phyloP scores from a whole-genome alignment of 2,888 invertebrate genomes.

The Agrochola litura region DNA sequence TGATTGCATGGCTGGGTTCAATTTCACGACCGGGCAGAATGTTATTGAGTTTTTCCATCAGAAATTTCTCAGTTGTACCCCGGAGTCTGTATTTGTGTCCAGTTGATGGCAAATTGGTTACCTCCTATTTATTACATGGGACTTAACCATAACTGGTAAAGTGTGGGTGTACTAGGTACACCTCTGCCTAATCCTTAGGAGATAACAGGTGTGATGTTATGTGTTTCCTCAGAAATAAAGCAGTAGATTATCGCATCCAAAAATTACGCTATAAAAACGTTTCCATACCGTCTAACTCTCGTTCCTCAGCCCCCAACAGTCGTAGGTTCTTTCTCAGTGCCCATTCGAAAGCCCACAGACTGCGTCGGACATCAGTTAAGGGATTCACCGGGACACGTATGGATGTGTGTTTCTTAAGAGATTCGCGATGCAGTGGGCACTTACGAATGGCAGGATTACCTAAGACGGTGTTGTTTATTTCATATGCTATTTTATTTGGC shows the following conservation, averaged over 20 bases:
- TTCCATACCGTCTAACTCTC: constrained; percentile 35
- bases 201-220: background rate
- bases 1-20: background rate
- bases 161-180: background rate
- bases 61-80: background rate
- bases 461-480: constrained; percentile 60
- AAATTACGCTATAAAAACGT: constrained; percentile 20
- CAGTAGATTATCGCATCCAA: background rate
- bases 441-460: constrained; percentile 69
- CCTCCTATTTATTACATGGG: background rate
- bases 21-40: background rate
- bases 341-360: constrained; percentile 63
- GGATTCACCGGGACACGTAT: constrained; percentile 69
- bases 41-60: background rate
- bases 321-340: constrained; percentile 56
- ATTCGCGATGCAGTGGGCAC: constrained; percentile 66
- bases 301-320: constrained; percentile 22
- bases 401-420: constrained; percentile 68
- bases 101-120: background rate
- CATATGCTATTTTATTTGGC: constrained; percentile 54
- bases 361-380: constrained; percentile 68
- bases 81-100: background rate
- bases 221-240: background rate
- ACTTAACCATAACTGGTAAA: background rate
- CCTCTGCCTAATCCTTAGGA: background rate